Evolutionary conservation across 2,797 vertebrate genomes (phyloP).

Genomic region (Lithobates pipiens): DNA sequence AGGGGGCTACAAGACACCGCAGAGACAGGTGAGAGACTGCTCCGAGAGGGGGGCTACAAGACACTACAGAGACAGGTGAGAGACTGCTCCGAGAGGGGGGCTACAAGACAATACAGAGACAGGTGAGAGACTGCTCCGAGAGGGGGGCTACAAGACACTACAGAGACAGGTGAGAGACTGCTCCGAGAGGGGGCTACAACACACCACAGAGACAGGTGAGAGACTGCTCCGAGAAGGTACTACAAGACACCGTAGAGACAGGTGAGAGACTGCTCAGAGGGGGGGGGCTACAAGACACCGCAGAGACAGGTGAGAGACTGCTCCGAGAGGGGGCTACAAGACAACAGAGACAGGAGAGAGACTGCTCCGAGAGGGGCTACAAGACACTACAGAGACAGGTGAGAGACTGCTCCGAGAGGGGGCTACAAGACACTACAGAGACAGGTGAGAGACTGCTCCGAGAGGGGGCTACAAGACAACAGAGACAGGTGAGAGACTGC

Average conservation of each 20-base stretch:
- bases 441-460: neutral
- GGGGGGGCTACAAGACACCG: too few species aligned
- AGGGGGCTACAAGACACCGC: neutral
- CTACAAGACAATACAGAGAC: neutral
- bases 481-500: too few species aligned
- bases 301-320: neutral
- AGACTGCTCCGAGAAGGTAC: too few species aligned
- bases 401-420: neutral
- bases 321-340: neutral
- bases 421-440: neutral
- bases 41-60: neutral
- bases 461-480: neutral
- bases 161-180: neutral
- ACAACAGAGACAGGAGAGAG: neutral
- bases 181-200: neutral
- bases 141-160: too few species aligned
- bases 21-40: neutral
- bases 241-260: neutral
- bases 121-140: conserved; percentile 10
- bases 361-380: neutral
- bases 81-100: neutral
- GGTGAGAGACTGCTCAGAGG: too few species aligned
- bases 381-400: too few species aligned
- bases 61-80: neutral
- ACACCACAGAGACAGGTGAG: neutral